phyloP scores from a whole-genome alignment of 1,140 invertebrate genomes.

The Ditylenchus dipsaci region DNA sequence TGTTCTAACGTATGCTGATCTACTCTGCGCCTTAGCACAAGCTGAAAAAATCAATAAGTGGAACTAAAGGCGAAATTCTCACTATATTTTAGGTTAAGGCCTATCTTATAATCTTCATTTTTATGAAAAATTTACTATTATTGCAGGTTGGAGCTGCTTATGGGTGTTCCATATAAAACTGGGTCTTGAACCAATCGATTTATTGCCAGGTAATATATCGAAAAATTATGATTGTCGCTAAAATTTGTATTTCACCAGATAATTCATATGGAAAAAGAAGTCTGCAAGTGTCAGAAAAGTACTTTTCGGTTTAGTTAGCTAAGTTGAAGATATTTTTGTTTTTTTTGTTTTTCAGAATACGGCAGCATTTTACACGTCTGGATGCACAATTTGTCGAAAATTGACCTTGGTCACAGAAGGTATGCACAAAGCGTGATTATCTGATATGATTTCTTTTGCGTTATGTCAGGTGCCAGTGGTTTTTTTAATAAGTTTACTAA shows the following conservation, averaged over 20 bases:
- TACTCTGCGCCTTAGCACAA: no score
- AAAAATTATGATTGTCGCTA: background rate
- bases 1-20: no score
- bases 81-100: slow-evolving; percentile 59
- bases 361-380: slow-evolving; percentile 54
- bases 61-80: no score
- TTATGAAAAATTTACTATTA: slow-evolving; percentile 25
- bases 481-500: no score
- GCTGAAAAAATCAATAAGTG: no score
- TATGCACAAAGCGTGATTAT: no score
- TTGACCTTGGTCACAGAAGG: slow-evolving; percentile 40
- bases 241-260: slow-evolving; percentile 55
- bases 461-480: no score
- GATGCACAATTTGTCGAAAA: slow-evolving; percentile 52
- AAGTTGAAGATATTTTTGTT: no score
- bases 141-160: slow-evolving; percentile 19
- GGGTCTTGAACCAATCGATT: slow-evolving; percentile 52
- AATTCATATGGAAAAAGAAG: slow-evolving; percentile 58
- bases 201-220: background rate
- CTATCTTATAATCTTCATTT: slow-evolving; percentile 47
- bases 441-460: no score
- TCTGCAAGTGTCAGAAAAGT: slow-evolving; percentile 47
- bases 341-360: slow-evolving; percentile 50
- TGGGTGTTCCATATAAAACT: slow-evolving; percentile 55
- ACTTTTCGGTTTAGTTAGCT: slow-evolving; percentile 46